Conservation (phyloP, 2,888 invertebrate species). For the Stratiomys singularior region DNA sequence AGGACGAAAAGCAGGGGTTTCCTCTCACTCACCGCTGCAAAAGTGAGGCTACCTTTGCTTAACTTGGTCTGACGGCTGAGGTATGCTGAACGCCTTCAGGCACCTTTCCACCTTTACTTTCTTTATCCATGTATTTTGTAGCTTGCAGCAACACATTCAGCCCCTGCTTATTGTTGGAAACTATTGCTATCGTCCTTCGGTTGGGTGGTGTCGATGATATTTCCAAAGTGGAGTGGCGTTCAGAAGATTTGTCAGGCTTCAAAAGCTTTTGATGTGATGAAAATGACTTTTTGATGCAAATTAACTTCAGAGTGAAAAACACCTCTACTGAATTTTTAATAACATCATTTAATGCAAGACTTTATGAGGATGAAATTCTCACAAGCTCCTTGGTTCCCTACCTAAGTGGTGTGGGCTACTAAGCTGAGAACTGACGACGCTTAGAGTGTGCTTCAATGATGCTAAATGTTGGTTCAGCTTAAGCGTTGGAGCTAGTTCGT, state of each 20-base stretch:
- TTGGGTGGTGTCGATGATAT: constrained; percentile 44
- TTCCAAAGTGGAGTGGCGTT: constrained; percentile 44
- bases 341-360: constrained; percentile 43
- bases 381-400: constrained; percentile 3
- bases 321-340: constrained; percentile 47
- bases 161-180: constrained; percentile 9
- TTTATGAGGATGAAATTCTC: constrained; percentile 39
- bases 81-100: not conserved
- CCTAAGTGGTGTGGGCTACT: constrained; percentile 8
- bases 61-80: not conserved
- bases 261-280: constrained; percentile 51
- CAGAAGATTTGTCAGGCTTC: constrained; percentile 49
- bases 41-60: not conserved
- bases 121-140: not conserved
- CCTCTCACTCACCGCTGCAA: not conserved
- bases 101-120: not conserved
- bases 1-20: not conserved
- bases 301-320: constrained; percentile 49
- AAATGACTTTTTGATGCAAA: constrained; percentile 52
- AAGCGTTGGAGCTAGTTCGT: not conserved
- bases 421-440: not conserved
- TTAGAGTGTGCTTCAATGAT: not conserved
- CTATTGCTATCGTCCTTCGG: constrained; percentile 13
- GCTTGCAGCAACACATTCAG: not conserved
- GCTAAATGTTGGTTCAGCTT: not conserved